Base-by-base conservation (phyloP, 2,888 invertebrate genomes). In the Eupithecia inturbata region DNA sequence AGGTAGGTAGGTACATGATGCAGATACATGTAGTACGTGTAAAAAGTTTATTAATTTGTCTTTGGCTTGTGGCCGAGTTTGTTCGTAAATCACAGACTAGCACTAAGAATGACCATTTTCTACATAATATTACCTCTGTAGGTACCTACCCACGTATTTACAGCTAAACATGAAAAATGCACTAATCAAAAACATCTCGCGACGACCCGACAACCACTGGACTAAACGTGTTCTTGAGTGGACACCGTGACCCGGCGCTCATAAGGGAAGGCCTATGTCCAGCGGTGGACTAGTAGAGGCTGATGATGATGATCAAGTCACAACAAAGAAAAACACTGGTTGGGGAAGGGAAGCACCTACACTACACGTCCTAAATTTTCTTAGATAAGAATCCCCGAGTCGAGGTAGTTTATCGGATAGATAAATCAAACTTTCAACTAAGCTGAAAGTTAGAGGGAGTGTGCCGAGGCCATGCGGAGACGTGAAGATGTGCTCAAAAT, bases 361-460 rank as follows among this genome's bases (percentile, higher is more conserved):
- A 60, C 69, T 26, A 60, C 33, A 60, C 62, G 69, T 63, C 53
- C 71, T 10, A 71, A 69, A 76, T 70, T 76, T 76, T 70, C 67
- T 71, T 57, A 67, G 60, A 60, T 60, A 67, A 68, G 71, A 76
- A 74, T 69, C 39, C 73, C 68, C 67, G 72, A 77, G 71, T 70
- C 66, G 36, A 74, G 71, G 75, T 77, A 77, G 77, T 77, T 77
- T 77, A 77, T 74, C 72, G 68, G 74, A 71, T 67, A 77, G 72
- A 77, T 77, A 75, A 77, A 77, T 77, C 77, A 77, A 77, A 77
- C 74, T 73, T 73, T 69, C 72, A 74, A 71, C 74, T 75, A 73
- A 67, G 64, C 72, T 67, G 70, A 64, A 75, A 75, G 72, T 75
- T 73, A 36, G 68, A 63, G 72, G 75, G 70, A 66, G 72, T 70